These are phyloP conservation scores for Acleris sparsana DNA, from an alignment of 2,888 invertebrate species.

Conservation along the genomic window DNA sequence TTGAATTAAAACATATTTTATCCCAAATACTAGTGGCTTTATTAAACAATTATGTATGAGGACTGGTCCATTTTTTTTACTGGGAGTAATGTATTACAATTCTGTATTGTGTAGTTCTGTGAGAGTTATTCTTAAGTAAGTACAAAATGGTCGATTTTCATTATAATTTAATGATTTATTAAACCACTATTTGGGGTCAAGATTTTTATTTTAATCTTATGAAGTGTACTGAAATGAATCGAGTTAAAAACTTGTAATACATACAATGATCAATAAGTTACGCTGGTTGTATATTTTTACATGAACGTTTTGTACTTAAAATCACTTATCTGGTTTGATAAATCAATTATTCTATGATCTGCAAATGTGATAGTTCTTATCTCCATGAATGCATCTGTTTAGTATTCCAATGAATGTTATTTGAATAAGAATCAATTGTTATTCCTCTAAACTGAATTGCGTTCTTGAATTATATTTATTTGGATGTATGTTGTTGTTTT, in stretches of 20 bases:
- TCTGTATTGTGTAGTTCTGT: not conserved
- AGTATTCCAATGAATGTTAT: constrained; percentile 16
- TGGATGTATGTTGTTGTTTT: constrained; percentile 13
- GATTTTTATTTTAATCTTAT: not conserved
- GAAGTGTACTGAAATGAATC: constrained; percentile 16
- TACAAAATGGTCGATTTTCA: constrained; percentile 30
- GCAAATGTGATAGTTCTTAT: constrained; percentile 31
- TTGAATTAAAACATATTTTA: no score
- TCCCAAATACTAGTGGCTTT: no score
- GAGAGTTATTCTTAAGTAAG: constrained; percentile 20
- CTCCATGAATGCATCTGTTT: constrained; percentile 26
- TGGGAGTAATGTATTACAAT: not conserved
- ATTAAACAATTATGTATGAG: not conserved
- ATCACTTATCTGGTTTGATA: constrained; percentile 19
- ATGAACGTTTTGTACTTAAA: constrained; percentile 31
- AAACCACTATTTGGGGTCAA: not conserved
- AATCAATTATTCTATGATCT: constrained; percentile 29
- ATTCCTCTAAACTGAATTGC: constrained; percentile 30
- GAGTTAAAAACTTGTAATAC: not conserved
- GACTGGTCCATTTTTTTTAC: not conserved
- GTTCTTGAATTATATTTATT: constrained; percentile 37
- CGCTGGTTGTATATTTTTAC: constrained; percentile 28
- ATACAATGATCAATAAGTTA: constrained; percentile 4
- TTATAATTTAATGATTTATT: constrained; percentile 21
- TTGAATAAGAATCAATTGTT: constrained; percentile 27